Conservation (phyloP, 2,113 vertebrate species). For the Gymnobelideus leadbeateri region DNA sequence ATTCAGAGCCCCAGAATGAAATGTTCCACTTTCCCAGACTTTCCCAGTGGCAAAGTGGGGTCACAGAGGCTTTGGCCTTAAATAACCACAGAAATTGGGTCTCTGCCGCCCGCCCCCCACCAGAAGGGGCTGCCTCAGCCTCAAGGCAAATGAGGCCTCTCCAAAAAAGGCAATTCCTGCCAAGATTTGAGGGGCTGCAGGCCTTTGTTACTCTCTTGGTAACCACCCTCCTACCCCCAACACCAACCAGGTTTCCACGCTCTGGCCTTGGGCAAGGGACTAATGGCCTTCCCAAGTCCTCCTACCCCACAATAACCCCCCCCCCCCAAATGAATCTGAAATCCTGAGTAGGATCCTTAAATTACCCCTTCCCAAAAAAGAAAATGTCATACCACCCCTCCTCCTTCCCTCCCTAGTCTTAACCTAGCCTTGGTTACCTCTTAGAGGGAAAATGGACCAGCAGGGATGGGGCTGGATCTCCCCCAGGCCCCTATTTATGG, state of each 20-base stretch:
- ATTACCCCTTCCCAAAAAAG: neutral
- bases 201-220: neutral
- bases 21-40: neutral
- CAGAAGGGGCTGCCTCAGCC: neutral
- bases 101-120: neutral
- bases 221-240: neutral
- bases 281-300: neutral
- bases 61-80: neutral
- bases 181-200: neutral
- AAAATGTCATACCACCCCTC: neutral
- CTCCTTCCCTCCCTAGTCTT: neutral
- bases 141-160: neutral
- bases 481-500: conserved; percentile 88
- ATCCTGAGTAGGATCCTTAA: neutral
- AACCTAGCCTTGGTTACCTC: neutral
- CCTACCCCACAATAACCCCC: neutral
- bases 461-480: conserved; percentile 45
- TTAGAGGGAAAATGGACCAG: neutral
- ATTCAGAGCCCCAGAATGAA: neutral
- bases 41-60: neutral
- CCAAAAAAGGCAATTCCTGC: neutral
- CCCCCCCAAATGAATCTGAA: neutral
- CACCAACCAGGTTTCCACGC: neutral
- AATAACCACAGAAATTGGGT: neutral
- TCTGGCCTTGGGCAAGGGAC: neutral